These are phyloP conservation scores for Invenusta paracnida DNA, from an alignment of 2,888 invertebrate genomes.

Conservation along the genomic window DNA sequence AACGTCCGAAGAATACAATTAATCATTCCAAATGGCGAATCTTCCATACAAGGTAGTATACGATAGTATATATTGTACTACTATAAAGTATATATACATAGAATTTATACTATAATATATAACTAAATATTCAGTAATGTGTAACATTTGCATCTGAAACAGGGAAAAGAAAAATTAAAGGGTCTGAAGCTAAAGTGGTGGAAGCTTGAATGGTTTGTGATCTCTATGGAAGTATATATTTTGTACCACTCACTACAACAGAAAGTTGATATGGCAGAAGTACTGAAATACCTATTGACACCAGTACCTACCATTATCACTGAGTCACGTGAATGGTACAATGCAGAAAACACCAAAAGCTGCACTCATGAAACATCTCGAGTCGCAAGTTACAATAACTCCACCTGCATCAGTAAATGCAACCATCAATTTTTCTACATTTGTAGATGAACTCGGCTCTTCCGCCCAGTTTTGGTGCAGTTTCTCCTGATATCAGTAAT, in stretches of 20 bases:
- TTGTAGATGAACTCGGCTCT: slow-evolving; percentile 2
- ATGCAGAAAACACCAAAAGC: slow-evolving; percentile 16
- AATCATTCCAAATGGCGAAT: no score
- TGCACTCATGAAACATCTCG: slow-evolving; percentile 26
- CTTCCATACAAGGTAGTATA: no score
- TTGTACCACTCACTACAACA: slow-evolving; percentile 11
- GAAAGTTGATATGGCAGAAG: slow-evolving; percentile 14
- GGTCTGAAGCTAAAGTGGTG: background rate
- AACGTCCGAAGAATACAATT: no score
- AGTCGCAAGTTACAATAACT: slow-evolving; percentile 4
- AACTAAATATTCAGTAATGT: no score
- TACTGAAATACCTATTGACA: background rate
- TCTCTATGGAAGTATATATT: slow-evolving; percentile 4
- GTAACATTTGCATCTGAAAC: slow-evolving; percentile 4
- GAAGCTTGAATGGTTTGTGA: slow-evolving; percentile 5
- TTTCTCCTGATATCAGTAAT: slow-evolving; percentile 5
- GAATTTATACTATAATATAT: no score
- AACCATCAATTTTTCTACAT: slow-evolving; percentile 9
- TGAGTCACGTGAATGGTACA: background rate
- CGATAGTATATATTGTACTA: no score
- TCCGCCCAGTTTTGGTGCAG: slow-evolving; percentile 7
- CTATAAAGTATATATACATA: no score
- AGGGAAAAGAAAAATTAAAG: background rate
- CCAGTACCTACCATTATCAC: slow-evolving; percentile 13
- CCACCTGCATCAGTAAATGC: slow-evolving; percentile 18